Evolutionary conservation across 2,797 vertebrate genomes (phyloP), one percentile per base, ranked within the genome.

Genomic region (Danionella dracula): DNA sequence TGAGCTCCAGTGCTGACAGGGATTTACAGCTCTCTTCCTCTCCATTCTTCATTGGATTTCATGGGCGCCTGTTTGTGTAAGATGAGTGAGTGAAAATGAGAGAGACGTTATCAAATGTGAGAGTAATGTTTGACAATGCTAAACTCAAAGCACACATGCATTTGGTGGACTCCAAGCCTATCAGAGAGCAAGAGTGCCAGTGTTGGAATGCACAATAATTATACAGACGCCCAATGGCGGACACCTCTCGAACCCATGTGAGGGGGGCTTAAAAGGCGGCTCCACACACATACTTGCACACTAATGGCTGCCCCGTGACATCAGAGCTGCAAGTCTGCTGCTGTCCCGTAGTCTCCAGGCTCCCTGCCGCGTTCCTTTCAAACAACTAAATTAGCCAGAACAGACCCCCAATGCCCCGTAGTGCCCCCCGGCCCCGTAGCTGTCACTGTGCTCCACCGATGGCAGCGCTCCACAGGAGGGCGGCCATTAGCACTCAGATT

Each of bases 361-460:
- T 81, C 82, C 84, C 83, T 76, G 72, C 76, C 76, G 73, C 73
- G 62, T 66, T 45, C 46, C 70, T 81, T 80, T 82, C 76, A 76
- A 76, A 77, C 60, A 50, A 68, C 72, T 79, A 80, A 83, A 82
- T 81, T 79, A 80, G 79, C 75, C 75, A 76, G 73, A 87, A 85
- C 83, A 81, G 81, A 80, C 78, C 75, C 78, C 72, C 81, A 75
- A 71, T 56, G 68, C 48, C 49, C 60, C 54, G 15, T 57, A 38
- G 59, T 68, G 71, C 69, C 67, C 57, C 79, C 59, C 74, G 70
- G 60, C 66, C 67, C 71, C 53, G 21, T 65, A 74, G 74, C 78
- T 71, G 76, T 72, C 73, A 68, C 77, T 66, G 68, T 71, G 70
- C 64, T 71, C 75, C 71, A 71, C 68, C 77, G 76, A 63, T 68